Evolutionary conservation across 2,797 vertebrate genomes (phyloP).

Genomic region (Synaphobranchus kaupii): DNA sequence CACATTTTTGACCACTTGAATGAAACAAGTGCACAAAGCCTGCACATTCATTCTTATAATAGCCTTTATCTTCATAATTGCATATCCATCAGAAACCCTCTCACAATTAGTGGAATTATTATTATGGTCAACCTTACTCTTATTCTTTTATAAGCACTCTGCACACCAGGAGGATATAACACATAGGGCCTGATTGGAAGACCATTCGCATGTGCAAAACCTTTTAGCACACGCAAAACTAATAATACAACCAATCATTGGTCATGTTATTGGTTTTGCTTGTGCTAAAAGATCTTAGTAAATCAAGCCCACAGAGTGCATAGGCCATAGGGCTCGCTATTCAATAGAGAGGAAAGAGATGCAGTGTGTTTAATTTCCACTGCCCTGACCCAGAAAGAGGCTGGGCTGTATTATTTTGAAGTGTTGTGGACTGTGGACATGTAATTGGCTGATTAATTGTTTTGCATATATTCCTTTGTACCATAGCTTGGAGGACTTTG

Average conservation of each 20-base stretch:
- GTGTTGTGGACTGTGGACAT: neutral
- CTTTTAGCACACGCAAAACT: too few relatives aligned
- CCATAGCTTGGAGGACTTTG: neutral
- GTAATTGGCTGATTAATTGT: neutral
- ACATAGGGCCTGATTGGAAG: neutral
- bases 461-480: neutral
- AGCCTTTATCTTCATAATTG: neutral
- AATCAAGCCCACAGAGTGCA: too few relatives aligned
- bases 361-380: neutral
- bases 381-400: neutral
- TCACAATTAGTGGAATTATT: neutral
- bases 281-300: too few relatives aligned
- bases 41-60: neutral
- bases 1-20: neutral
- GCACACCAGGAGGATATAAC: neutral
- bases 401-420: neutral
- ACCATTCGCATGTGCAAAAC: too few relatives aligned
- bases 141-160: neutral
- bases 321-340: neutral
- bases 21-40: neutral
- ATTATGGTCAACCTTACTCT: neutral
- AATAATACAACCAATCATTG: too few relatives aligned
- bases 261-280: too few relatives aligned
- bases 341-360: neutral
- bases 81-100: neutral